Conservation (phyloP, 1,140 invertebrate genomes). For the Papilio aristodemus region DNA sequence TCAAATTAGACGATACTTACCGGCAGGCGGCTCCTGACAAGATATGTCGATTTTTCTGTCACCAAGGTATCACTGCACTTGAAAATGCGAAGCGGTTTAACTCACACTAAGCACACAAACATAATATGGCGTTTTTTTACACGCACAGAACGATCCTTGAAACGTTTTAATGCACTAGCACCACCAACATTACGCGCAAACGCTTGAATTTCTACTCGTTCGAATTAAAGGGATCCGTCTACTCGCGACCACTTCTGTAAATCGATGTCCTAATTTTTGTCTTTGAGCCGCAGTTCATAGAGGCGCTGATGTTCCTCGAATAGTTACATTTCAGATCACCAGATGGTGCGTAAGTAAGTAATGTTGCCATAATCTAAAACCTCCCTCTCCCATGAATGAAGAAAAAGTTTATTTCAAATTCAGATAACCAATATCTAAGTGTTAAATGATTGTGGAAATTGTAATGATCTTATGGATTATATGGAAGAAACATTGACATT, state of each 20-base stretch:
- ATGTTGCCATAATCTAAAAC: slow-evolving; percentile 37
- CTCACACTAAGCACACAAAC: slow-evolving; percentile 74
- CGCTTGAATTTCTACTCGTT: slow-evolving; percentile 63
- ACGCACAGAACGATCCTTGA: slow-evolving; percentile 61
- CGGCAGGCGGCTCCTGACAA: slow-evolving; percentile 56
- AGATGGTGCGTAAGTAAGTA: slow-evolving; percentile 51
- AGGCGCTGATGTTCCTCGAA: slow-evolving; percentile 52
- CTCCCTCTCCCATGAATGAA: neutral
- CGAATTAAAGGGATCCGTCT: slow-evolving; percentile 56
- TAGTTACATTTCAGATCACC: slow-evolving; percentile 4
- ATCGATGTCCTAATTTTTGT: slow-evolving; percentile 74
- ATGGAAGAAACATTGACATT: too few relatives aligned
- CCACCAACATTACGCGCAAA: slow-evolving; percentile 67
- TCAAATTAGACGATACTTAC: slow-evolving; percentile 57
- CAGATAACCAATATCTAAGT: too few relatives aligned
- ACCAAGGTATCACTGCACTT: slow-evolving; percentile 59
- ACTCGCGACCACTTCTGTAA: slow-evolving; percentile 60
- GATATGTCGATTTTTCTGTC: slow-evolving; percentile 53
- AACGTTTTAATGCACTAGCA: slow-evolving; percentile 71
- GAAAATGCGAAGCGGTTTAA: slow-evolving; percentile 52
- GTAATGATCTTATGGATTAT: too few relatives aligned
- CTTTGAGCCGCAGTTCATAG: slow-evolving; percentile 51
- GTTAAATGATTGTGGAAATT: too few relatives aligned
- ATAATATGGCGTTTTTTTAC: slow-evolving; percentile 59
- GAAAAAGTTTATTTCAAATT: too few relatives aligned